Evolutionary conservation across 1,140 invertebrate species (phyloP), one percentile per base, ranked within the genome.

Genomic region (Heliconius eleuchia): DNA sequence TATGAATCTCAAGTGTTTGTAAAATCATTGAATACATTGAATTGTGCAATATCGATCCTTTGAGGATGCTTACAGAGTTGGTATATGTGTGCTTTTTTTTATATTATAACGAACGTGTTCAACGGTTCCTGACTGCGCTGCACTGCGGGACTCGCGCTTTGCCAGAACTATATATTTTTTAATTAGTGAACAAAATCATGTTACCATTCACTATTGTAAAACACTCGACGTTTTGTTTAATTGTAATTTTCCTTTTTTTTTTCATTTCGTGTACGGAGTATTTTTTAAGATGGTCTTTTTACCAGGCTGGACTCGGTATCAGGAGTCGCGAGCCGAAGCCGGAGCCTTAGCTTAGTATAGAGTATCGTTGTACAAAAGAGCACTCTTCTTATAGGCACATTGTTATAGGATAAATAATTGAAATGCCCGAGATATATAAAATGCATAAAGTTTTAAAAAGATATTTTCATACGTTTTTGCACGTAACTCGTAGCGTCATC

Each of bases 401-500:
- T 92, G 91, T 94, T 94, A 90, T 93, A 93, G 89, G 85, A 85
- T 88, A 90, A 89, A 88, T 88, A 87, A 52, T 52, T 88, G 87
- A 89, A 66, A 88, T 88, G 87, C 81, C 91, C 89, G 89, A 92
- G 91, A 93, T 85, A 92, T 94, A 91, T 92, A 90, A 89, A 91
- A 91, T 91, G 91, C 91, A 89, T 92, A 94, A 92, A 92, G 85
- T 91, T 89, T 88, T 89, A 89, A 92, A 52, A 92, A 89, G 84
- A 93, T 94, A 93, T 94, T 94, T 94, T 94, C 92, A 91, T 94
- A 94, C 91, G 89, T 93, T 94, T 94, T 94, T 94, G 92, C 92
- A 94, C 92, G 89, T 92, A 89, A 91, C 82, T 81, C 85, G 84
- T 87, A 88, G 87, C 87, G 86, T 87, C 87, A 86, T 83, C 81